Percentiles rank a stretch among this genome's conserved stretches.
Evolutionary conservation across 2,888 invertebrate species (phyloP).

Genomic region (Phytoseiulus persimilis): DNA sequence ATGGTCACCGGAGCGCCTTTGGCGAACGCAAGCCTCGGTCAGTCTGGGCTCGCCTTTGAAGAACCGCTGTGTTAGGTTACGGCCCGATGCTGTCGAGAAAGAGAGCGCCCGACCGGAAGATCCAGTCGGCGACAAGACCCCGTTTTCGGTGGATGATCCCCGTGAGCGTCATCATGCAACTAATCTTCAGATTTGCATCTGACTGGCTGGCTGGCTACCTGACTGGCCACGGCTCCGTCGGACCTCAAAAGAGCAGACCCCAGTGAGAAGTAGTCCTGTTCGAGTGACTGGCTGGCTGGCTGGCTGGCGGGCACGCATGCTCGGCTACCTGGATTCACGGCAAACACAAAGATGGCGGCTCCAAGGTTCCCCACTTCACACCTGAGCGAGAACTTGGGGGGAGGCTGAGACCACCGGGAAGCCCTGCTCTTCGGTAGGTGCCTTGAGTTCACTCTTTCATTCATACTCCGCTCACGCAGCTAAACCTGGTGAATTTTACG

Average conservation of each 20-base stretch:
- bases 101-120: conserved; percentile 5
- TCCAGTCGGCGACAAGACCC: background rate
- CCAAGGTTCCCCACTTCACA: background rate
- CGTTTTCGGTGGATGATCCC: background rate
- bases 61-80: background rate
- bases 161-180: background rate
- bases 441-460: background rate
- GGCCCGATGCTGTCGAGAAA: background rate
- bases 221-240: background rate
- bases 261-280: background rate
- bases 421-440: background rate
- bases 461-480: background rate
- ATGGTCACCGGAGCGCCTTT: background rate
- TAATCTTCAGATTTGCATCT: background rate
- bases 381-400: background rate
- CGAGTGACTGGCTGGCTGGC: background rate
- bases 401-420: background rate
- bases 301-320: background rate
- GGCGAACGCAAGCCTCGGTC: background rate
- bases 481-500: background rate
- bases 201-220: background rate
- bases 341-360: background rate
- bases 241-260: background rate
- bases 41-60: background rate
- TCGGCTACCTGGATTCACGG: background rate